Conservation (phyloP, 2,797 vertebrate species). For the Gymnopithys bicolor region DNA sequence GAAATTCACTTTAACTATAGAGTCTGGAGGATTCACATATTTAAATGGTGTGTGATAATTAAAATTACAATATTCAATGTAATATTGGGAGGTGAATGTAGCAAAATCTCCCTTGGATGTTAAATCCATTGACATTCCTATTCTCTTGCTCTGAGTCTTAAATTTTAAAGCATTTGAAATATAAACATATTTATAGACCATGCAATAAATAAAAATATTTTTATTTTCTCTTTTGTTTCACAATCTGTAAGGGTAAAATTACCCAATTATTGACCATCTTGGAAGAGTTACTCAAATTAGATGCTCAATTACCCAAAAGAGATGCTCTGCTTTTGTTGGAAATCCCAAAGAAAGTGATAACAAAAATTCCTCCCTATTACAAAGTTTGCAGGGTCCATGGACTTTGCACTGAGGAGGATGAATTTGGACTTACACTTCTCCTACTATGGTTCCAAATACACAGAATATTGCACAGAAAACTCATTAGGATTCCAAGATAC, state of each 20-base stretch:
- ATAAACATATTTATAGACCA: neutral
- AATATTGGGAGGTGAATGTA: neutral
- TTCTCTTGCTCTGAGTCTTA: neutral
- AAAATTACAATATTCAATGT: neutral
- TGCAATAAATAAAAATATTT: neutral
- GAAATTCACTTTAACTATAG: neutral
- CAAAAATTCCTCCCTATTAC: neutral
- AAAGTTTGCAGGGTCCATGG: neutral
- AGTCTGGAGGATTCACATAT: neutral
- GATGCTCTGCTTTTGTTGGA: neutral
- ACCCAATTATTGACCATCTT: neutral
- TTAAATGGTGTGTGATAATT: neutral
- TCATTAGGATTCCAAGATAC: neutral
- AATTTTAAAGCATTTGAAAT: neutral
- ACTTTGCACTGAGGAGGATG: neutral
- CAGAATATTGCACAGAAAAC: neutral
- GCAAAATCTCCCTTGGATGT: neutral
- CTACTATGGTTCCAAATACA: neutral
- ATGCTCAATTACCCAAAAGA: neutral
- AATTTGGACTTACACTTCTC: neutral
- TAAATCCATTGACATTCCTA: neutral
- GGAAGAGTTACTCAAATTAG: neutral
- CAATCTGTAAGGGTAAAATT: neutral
- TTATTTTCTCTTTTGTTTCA: neutral
- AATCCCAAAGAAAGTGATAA: neutral